Conservation (phyloP, 2,113 vertebrate genomes). For the Oryzias celebensis region DNA sequence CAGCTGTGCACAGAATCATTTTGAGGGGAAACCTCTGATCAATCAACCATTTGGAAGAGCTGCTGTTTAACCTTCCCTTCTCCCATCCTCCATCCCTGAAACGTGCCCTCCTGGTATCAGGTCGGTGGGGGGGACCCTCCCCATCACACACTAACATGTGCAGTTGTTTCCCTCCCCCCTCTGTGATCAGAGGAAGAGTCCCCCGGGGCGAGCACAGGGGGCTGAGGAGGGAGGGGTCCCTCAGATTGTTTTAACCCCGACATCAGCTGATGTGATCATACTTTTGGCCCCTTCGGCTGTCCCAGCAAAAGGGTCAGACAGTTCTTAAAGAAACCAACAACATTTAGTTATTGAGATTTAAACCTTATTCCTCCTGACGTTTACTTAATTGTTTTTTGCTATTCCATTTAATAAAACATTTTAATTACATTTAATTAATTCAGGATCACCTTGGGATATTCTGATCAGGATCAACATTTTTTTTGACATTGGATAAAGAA, state of each 20-base stretch:
- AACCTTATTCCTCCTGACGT: neutral
- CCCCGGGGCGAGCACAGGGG: slow-evolving; percentile 39
- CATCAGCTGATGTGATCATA: slow-evolving; percentile 48
- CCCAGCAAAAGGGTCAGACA: slow-evolving; percentile 1
- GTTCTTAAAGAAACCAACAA: slow-evolving; percentile 7
- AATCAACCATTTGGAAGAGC: too few relatives aligned
- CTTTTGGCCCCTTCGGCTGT: slow-evolving; percentile 22
- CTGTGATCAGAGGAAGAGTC: slow-evolving; percentile 44
- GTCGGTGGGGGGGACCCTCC: slow-evolving; percentile 44
- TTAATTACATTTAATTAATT: too few relatives aligned
- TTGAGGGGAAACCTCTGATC: neutral
- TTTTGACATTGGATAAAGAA: too few relatives aligned
- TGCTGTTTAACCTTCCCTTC: slow-evolving; percentile 3
- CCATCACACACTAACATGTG: slow-evolving; percentile 22
- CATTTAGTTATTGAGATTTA: neutral
- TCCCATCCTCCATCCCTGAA: slow-evolving; percentile 29
- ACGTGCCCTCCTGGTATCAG: slow-evolving; percentile 50
- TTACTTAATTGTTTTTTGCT: neutral
- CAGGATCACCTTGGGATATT: too few relatives aligned
- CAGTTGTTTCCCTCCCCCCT: slow-evolving; percentile 21
- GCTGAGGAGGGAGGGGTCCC: slow-evolving; percentile 20
- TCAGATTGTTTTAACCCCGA: slow-evolving; percentile 12
- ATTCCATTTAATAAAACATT: neutral
- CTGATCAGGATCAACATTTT: too few relatives aligned
- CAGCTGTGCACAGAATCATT: neutral